Base-by-base conservation (phyloP, 2,888 invertebrate species). In the Noctua comes region DNA sequence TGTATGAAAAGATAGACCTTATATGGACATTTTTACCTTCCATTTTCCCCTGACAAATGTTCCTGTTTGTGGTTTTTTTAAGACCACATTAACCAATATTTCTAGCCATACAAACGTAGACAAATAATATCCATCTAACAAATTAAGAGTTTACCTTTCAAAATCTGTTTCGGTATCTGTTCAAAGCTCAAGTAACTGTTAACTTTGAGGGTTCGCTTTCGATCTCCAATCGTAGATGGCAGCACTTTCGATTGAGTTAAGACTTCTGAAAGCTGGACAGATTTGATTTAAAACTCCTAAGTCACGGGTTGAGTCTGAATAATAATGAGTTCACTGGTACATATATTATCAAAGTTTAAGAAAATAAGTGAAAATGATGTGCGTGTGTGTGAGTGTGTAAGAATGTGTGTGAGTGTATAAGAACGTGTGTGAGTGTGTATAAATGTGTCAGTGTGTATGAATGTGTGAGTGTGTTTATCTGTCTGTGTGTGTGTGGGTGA, bases 251-350 rank as follows among this genome's bases (percentile, higher is more conserved):
- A 82, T 75, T 80, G 24, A 74, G 68, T 80, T 76, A 82, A 13
- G 18, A 59, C 27, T 69, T 69, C 0, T 36, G 27, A 62, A 46
- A 54, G 51, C 51, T 43, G 69, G 31, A 65, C 11, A 27, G 27
- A 80, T 70, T 77, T 66, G 57, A 66, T 77, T 83, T 70, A 40
- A 46, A 83, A 70, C 24, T 54, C 40, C 43, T 16, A 46, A 80
- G 59, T 51, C n/a, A 46, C 0, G 24, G n/a, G 54, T 36, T 36
- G 13, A 46, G 46, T 51, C 57, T 51, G 69, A 80, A 82, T 80
- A 68, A 31, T 65, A 80, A 80, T 65, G n/a, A 66, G 21, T n/a
- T 36, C n/a, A 51, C 8, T 62, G 18, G 10, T 66, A n/a, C 21
- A 2, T 27, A 36, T 36, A 8, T 51, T 51, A 27, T 31, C 62